A percentile compares a stretch with the other conserved stretches of the same genome.
Conservation (phyloP, 2,888 invertebrate genomes). For the Apodemia hepburni region DNA sequence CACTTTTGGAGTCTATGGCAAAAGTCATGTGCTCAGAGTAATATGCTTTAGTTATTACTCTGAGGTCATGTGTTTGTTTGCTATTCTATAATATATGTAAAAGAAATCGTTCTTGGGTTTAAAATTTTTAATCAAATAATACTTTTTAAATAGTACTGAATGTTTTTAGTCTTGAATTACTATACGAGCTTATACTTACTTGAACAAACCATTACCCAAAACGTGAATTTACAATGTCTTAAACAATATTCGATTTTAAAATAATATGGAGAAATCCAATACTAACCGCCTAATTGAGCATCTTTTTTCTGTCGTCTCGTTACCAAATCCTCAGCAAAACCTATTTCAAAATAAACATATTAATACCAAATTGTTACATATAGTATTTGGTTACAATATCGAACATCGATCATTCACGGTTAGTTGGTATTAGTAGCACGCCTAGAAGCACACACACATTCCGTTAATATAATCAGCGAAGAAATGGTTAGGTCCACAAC, state of each 20-base stretch:
- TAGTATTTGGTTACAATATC: conserved; percentile 43
- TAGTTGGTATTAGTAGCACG: conserved; percentile 68
- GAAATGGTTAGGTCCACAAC: conserved; percentile 46
- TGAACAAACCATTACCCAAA: no score
- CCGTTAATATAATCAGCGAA: conserved; percentile 51
- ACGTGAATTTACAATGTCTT: neutral
- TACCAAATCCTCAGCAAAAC: conserved; percentile 76
- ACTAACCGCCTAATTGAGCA: conserved; percentile 74
- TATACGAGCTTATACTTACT: no score
- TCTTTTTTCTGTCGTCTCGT: conserved; percentile 76
- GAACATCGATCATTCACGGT: conserved; percentile 44
- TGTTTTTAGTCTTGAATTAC: no score
- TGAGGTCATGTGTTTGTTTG: no score
- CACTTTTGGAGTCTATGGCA: no score
- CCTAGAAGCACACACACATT: conserved; percentile 70
- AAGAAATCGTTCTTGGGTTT: no score
- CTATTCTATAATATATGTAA: no score
- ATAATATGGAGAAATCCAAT: neutral
- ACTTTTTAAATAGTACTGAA: no score
- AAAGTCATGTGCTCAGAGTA: no score
- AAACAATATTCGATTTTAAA: neutral
- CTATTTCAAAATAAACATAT: conserved; percentile 40
- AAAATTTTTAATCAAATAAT: no score
- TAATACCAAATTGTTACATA: conserved; percentile 13
- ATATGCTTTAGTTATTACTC: no score